Conservation (phyloP, 1,140 invertebrate species). For the Trichonephila clavata region DNA sequence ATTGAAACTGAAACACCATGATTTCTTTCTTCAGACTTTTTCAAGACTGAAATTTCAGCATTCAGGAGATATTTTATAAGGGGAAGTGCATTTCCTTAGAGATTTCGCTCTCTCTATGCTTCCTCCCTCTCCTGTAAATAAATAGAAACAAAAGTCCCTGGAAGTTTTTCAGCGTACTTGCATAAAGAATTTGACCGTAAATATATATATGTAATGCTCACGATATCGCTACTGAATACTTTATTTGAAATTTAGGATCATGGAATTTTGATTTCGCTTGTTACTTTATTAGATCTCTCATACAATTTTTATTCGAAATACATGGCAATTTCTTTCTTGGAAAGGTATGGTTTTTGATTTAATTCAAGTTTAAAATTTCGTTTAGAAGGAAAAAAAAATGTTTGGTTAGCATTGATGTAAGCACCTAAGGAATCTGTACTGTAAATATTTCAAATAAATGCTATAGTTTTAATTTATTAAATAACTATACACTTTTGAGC, state of each 20-base stretch:
- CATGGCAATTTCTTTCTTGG: not conserved
- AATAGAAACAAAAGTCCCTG: not conserved
- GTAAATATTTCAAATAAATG: too few relatives aligned
- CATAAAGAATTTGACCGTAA: not conserved
- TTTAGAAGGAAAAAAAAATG: too few relatives aligned
- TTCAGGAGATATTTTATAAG: not conserved
- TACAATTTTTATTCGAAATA: not conserved
- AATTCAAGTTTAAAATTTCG: not conserved
- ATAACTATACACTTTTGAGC: too few relatives aligned
- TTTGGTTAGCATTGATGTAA: too few relatives aligned
- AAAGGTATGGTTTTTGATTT: not conserved
- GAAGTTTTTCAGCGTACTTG: not conserved
- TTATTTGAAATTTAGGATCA: not conserved
- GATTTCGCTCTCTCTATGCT: not conserved
- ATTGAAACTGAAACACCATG: conserved; percentile 17
- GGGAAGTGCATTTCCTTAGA: not conserved
- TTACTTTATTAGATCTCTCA: not conserved
- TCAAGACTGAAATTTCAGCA: conserved; percentile 2
- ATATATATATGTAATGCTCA: not conserved
- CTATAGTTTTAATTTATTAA: too few relatives aligned
- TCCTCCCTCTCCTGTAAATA: not conserved
- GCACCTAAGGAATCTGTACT: too few relatives aligned
- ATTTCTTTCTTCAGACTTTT: not conserved
- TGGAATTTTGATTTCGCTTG: not conserved
- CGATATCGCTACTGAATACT: not conserved